phyloP scores from a whole-genome alignment of 2,797 vertebrate species.

The Forpus xanthops region DNA sequence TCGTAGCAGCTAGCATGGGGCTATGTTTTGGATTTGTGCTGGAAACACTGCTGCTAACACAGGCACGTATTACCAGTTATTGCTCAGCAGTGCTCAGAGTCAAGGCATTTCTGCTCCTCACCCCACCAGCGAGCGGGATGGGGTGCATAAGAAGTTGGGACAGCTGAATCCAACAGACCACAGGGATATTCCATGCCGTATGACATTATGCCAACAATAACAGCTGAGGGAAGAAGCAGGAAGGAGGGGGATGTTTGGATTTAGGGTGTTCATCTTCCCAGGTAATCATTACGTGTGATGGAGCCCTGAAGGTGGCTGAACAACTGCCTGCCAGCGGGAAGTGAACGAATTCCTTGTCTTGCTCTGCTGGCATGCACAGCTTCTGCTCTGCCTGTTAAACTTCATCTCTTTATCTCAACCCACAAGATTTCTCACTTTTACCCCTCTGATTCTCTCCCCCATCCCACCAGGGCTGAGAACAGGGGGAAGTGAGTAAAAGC shows the following conservation, averaged over 20 bases:
- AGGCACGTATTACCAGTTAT: background rate
- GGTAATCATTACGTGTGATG: rapidly evolving
- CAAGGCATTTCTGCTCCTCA: background rate
- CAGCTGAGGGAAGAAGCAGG: background rate
- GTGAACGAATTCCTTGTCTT: background rate
- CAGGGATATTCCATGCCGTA: background rate
- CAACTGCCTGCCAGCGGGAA: background rate
- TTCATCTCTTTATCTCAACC: background rate
- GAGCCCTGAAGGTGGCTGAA: background rate
- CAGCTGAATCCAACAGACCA: background rate
- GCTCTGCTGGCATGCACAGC: rapidly evolving
- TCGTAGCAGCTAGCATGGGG: background rate
- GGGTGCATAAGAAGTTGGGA: background rate
- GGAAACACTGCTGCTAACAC: background rate
- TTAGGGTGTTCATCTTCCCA: background rate
- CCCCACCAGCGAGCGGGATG: background rate
- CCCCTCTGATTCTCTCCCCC: background rate
- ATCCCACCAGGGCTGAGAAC: background rate
- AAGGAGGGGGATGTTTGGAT: background rate
- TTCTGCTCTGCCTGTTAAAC: background rate
- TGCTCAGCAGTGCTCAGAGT: background rate
- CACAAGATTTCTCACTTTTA: background rate
- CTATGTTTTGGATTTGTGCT: background rate
- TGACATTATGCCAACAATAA: background rate
- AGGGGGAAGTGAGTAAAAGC: rapidly evolving